phyloP scores from a whole-genome alignment of 2,797 vertebrate genomes.

The Vespertilio murinus region DNA sequence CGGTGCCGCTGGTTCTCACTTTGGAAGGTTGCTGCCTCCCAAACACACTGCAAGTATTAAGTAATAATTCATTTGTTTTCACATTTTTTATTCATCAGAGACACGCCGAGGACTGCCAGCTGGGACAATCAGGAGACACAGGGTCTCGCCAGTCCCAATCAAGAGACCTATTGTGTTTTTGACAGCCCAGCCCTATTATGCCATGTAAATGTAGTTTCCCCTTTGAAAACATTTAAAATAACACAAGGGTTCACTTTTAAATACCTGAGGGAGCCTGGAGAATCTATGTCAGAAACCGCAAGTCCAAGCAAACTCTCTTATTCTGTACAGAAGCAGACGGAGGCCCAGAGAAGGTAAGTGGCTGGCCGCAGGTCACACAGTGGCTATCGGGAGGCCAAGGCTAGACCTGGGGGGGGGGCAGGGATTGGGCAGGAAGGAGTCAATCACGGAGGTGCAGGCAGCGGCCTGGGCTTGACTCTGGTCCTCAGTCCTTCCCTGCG shows the following conservation, averaged over 20 bases:
- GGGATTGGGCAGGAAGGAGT: not conserved
- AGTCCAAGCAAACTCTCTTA: not conserved
- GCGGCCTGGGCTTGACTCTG: not conserved
- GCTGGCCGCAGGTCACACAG: not conserved
- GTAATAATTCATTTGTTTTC: slow-evolving; percentile 69
- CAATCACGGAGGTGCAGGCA: not conserved
- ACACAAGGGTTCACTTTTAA: slow-evolving; percentile 9
- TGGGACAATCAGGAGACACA: not conserved
- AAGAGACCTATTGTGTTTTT: not conserved
- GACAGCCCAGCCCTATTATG: not conserved
- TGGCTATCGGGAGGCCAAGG: not conserved
- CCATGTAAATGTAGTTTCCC: not conserved
- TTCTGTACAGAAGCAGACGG: not conserved
- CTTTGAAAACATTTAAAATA: slow-evolving; percentile 39
- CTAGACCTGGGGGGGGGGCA: not conserved
- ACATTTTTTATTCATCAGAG: slow-evolving; percentile 70
- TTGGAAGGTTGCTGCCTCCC: slow-evolving; percentile 34
- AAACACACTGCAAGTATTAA: slow-evolving; percentile 49
- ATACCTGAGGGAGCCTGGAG: slow-evolving; percentile 9
- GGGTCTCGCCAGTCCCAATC: not conserved
- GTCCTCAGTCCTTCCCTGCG: not conserved
- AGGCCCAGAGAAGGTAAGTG: not conserved
- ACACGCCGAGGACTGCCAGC: not conserved
- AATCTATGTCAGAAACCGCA: slow-evolving; percentile 5
- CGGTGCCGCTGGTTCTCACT: not conserved